Evolutionary conservation across 2,113 vertebrate genomes (phyloP).

Genomic region (Stegostoma tigrinum): DNA sequence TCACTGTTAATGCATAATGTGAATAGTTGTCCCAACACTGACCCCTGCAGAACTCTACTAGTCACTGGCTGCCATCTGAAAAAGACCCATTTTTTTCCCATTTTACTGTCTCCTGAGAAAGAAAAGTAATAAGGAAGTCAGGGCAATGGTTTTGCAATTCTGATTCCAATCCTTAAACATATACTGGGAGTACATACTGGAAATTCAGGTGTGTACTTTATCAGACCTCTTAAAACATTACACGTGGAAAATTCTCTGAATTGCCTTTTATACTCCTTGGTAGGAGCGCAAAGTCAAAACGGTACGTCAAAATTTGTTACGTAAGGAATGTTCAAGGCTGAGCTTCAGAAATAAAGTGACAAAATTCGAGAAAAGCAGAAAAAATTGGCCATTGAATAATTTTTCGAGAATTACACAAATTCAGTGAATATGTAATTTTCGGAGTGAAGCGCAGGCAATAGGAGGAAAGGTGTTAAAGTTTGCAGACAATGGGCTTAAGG

Average conservation of each 20-base stretch:
- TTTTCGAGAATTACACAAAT: background rate
- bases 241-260: background rate
- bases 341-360: background rate
- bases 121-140: background rate
- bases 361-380: background rate
- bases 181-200: background rate
- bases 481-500: background rate
- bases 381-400: background rate
- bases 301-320: background rate
- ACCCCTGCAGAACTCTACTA: no score
- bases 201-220: background rate
- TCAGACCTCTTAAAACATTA: background rate
- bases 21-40: no score
- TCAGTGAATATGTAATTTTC: background rate
- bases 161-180: no score
- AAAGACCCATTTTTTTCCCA: no score
- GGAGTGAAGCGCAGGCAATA: background rate
- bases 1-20: no score
- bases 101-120: no score
- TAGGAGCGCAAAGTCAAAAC: background rate
- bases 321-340: background rate
- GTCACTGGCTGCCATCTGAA: no score
- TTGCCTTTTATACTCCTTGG: background rate
- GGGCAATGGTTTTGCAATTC: background rate
- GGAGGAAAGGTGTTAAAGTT: background rate